Evolutionary conservation across 2,888 invertebrate species (phyloP).

Genomic region (Spodoptera littoralis): DNA sequence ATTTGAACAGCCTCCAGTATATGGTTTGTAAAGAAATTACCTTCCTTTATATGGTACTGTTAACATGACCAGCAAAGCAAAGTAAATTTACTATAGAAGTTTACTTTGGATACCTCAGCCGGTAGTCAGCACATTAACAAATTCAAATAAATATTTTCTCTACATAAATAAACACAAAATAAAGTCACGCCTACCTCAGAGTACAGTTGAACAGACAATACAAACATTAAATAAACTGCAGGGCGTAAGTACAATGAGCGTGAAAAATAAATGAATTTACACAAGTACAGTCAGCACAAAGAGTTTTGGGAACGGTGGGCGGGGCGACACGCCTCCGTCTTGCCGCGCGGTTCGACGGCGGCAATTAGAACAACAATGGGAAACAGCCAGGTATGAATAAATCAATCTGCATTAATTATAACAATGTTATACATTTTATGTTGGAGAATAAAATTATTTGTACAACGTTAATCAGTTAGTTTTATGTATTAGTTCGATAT

Average conservation of each 20-base stretch:
- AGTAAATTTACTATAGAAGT: too few relatives aligned
- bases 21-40: too few relatives aligned
- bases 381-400: slow-evolving; percentile 75
- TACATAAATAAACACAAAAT: slow-evolving; percentile 45
- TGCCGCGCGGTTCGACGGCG: slow-evolving; percentile 58
- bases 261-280: slow-evolving; percentile 72
- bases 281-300: slow-evolving; percentile 76
- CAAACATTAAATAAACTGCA: slow-evolving; percentile 80
- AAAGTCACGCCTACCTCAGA: slow-evolving; percentile 55
- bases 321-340: slow-evolving; percentile 81
- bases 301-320: slow-evolving; percentile 76
- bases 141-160: slow-evolving; percentile 20
- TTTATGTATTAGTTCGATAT: background rate
- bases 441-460: slow-evolving; percentile 7
- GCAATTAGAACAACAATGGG: slow-evolving; percentile 78
- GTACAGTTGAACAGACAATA: slow-evolving; percentile 82
- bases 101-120: too few relatives aligned
- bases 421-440: slow-evolving; percentile 9
- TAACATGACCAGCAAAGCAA: too few relatives aligned
- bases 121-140: background rate
- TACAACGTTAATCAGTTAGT: background rate
- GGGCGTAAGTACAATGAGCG: slow-evolving; percentile 69
- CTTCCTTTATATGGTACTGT: too few relatives aligned
- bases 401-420: slow-evolving; percentile 70
- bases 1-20: too few relatives aligned